Percentiles rank a stretch among this genome's conserved stretches.
Conservation (phyloP, 2,113 vertebrate genomes). For the Leucopsar rothschildi region DNA sequence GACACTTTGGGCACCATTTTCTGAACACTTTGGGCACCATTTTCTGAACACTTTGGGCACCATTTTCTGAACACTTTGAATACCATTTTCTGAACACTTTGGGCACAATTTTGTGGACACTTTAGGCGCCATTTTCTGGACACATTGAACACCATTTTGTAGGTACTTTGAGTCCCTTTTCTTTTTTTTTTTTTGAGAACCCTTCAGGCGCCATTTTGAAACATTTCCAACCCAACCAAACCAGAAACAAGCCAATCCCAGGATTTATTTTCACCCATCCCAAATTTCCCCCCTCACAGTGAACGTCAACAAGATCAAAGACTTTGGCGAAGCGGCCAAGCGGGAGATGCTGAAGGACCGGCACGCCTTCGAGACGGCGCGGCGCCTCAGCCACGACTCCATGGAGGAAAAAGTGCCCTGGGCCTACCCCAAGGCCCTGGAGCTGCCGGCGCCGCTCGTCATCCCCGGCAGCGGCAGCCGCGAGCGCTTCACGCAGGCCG, state of each 20-base stretch:
- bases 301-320: conserved; percentile 97
- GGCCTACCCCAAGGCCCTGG: conserved; percentile 80
- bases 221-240: rapidly evolving
- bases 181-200: no score
- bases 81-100: no score
- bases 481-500: conserved; percentile 86
- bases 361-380: conserved; percentile 90
- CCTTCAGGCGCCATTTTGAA: rapidly evolving
- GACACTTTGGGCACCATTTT: no score
- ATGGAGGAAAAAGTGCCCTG: conserved; percentile 95
- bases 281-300: conserved; percentile 44
- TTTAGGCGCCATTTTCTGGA: not conserved
- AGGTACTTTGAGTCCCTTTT: no score
- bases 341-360: conserved; percentile 92
- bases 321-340: conserved; percentile 93
- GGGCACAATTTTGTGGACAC: no score
- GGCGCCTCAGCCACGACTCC: conserved; percentile 87
- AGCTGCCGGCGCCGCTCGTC: conserved; percentile 76
- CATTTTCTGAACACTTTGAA: not conserved
- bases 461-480: conserved; percentile 82
- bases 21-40: no score
- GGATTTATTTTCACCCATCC: rapidly evolving
- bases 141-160: no score
- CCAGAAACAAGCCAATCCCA: rapidly evolving
- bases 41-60: no score